Evolutionary conservation across 2,888 invertebrate species (phyloP).

Genomic region (Seira musarum): DNA sequence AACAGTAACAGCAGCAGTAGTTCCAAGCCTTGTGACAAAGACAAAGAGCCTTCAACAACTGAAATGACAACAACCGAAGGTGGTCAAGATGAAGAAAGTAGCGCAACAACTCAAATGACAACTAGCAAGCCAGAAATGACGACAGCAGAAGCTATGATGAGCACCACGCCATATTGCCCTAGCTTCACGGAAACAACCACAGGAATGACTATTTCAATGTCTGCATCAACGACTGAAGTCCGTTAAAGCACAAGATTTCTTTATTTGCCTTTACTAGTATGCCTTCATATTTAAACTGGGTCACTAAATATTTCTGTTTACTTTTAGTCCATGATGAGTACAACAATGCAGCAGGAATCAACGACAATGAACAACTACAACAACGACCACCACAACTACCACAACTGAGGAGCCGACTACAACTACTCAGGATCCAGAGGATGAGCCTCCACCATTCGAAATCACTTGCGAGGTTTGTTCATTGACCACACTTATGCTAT

Average conservation of each 20-base stretch:
- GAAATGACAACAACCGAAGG: conserved; percentile 46
- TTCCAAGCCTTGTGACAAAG: conserved; percentile 41
- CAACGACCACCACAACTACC: conserved; percentile 63
- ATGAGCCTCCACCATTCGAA: conserved; percentile 57
- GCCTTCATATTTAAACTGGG: neutral
- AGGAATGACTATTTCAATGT: conserved; percentile 61
- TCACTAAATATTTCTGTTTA: neutral
- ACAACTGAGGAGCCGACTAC: conserved; percentile 62
- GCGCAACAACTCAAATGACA: conserved; percentile 6
- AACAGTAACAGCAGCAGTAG: neutral
- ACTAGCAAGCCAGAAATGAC: conserved; percentile 52
- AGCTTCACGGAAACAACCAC: conserved; percentile 51
- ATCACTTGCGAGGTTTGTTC: conserved; percentile 60
- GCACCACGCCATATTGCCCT: conserved; percentile 56
- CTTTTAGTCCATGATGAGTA: conserved; percentile 38
- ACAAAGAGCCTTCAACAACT: conserved; percentile 57
- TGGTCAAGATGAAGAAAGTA: conserved; percentile 18
- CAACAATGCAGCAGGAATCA: conserved; percentile 55
- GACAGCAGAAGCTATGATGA: conserved; percentile 61
- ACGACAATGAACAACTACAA: conserved; percentile 66
- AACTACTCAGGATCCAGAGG: conserved; percentile 57
- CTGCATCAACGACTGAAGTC: conserved; percentile 59
- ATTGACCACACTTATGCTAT: conserved; percentile 2
- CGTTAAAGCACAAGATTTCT: neutral
- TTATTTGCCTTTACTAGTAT: too few relatives aligned